A percentile compares a stretch with the other conserved stretches of the same genome.
Evolutionary conservation across 2,797 vertebrate species (phyloP).

Genomic region (Clarias laeviceps): DNA sequence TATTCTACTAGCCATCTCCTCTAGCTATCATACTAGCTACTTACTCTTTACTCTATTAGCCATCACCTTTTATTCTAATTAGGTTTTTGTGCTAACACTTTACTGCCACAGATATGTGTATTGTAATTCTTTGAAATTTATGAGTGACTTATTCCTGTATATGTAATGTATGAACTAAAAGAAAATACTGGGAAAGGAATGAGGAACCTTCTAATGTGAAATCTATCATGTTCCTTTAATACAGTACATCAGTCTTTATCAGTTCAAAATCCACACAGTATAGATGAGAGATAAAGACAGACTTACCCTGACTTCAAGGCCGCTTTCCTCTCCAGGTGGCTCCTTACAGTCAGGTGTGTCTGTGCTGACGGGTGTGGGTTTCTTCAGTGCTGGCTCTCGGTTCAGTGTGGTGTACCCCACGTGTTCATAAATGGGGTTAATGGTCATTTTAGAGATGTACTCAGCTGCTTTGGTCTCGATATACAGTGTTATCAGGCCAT

Average conservation of each 20-base stretch:
- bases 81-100: background rate
- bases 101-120: background rate
- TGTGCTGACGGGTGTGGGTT: constrained; percentile 80
- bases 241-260: background rate
- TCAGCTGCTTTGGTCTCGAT: constrained; percentile 91
- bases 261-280: background rate
- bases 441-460: constrained; percentile 94
- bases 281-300: background rate
- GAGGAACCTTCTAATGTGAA: background rate
- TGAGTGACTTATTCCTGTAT: background rate
- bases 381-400: constrained; percentile 91
- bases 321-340: constrained; percentile 78
- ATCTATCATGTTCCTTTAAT: background rate
- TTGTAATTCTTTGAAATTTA: background rate
- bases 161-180: background rate
- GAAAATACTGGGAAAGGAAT: background rate
- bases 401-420: constrained; percentile 99
- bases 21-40: too few relatives aligned
- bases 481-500: constrained; percentile 91
- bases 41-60: background rate
- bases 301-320: constrained; percentile 91
- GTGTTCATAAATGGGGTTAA: constrained; percentile 99
- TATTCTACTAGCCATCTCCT: background rate
- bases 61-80: background rate
- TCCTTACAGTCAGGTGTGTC: constrained; percentile 83